Percentiles rank a stretch among this genome's conserved stretches.
These are phyloP conservation scores for Pelusios castaneus DNA, from an alignment of 2,113 vertebrate genomes.

Conservation along the genomic window DNA sequence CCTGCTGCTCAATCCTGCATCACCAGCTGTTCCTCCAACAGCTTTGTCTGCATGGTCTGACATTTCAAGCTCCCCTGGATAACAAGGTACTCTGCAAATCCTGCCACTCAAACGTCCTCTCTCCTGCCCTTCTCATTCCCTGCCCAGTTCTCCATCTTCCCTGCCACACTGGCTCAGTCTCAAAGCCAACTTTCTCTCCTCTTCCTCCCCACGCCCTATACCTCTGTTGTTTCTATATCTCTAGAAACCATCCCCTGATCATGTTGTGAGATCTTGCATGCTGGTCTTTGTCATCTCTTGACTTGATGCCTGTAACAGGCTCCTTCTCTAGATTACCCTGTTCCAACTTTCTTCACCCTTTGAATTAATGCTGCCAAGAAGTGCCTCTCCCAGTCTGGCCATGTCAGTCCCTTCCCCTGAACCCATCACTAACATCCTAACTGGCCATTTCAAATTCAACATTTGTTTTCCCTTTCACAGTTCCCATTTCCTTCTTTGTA, in stretches of 20 bases:
- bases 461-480: neutral
- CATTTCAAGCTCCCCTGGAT: fast-evolving
- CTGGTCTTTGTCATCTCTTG: neutral
- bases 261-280: neutral
- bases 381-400: neutral
- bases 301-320: neutral
- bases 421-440: neutral
- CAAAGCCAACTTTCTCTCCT: neutral
- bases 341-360: neutral
- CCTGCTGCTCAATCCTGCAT: neutral
- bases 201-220: neutral
- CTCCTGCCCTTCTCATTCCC: neutral
- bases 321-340: too few relatives aligned
- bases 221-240: neutral
- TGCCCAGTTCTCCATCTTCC: neutral
- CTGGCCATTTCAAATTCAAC: neutral
- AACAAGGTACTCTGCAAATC: neutral
- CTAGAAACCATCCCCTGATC: neutral
- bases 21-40: fast-evolving
- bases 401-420: neutral
- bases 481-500: neutral
- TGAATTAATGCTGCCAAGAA: neutral
- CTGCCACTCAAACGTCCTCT: neutral
- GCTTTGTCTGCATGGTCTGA: neutral
- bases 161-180: fast-evolving